Conservation (phyloP, 2,113 vertebrate species). For the Galeopterus variegatus region DNA sequence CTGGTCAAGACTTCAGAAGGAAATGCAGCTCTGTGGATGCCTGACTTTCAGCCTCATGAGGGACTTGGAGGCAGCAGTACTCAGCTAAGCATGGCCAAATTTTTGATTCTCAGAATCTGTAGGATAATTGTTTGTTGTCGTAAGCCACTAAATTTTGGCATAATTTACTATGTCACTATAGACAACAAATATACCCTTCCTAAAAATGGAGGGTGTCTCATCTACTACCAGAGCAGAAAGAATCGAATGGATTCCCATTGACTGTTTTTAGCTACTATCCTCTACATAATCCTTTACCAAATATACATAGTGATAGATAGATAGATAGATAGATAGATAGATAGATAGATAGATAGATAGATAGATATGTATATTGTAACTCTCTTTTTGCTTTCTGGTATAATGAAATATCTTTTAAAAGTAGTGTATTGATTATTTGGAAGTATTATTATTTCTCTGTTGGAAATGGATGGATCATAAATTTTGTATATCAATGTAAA, state of each 20-base stretch:
- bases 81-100: not conserved
- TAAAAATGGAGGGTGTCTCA: rapidly evolving
- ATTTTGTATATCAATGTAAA: not conserved
- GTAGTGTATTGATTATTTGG: not conserved
- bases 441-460: not conserved
- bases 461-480: not conserved
- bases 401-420: not conserved
- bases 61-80: no score
- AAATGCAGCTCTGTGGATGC: not conserved
- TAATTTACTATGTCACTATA: not conserved
- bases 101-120: not conserved
- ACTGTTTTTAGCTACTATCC: not conserved
- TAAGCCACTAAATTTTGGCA: not conserved
- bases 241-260: not conserved
- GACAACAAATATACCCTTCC: not conserved
- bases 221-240: no score
- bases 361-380: no score
- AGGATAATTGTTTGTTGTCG: not conserved
- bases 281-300: not conserved
- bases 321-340: no score
- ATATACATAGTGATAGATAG: no score
- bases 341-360: no score
- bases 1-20: not conserved
- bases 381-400: not conserved
- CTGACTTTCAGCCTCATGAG: no score